These are phyloP conservation scores for Hippopotamyrus pictus DNA, from an alignment of 2,797 vertebrate species.

Conservation along the genomic window DNA sequence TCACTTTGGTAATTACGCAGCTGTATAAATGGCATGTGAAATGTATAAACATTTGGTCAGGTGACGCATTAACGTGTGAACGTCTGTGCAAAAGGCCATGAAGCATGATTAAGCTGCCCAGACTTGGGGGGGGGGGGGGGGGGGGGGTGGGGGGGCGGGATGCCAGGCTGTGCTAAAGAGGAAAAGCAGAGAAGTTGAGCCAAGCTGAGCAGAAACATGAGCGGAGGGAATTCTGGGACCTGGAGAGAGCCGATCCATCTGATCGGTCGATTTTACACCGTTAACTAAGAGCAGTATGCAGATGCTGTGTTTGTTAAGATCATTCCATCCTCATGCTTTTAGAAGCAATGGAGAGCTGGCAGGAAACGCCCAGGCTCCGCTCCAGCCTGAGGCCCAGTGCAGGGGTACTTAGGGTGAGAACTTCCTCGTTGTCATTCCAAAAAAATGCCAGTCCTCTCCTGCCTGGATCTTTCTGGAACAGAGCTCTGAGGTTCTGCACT, in stretches of 20 bases:
- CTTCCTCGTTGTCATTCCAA: not conserved
- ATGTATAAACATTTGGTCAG: not conserved
- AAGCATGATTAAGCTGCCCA: not conserved
- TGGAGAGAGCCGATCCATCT: not conserved
- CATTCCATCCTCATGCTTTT: not conserved
- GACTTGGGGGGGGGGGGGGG: not conserved
- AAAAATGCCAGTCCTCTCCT: not conserved
- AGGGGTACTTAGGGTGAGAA: not conserved
- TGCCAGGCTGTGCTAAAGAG: not conserved
- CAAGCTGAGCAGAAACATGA: not conserved
- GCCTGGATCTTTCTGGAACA: not conserved
- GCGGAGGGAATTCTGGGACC: not conserved
- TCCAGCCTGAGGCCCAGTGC: not conserved
- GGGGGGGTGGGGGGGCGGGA: no score
- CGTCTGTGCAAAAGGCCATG: not conserved
- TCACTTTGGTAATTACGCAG: not conserved
- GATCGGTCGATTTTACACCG: not conserved
- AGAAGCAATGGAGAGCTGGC: not conserved
- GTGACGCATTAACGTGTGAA: not conserved
- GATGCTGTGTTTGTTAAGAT: not conserved
- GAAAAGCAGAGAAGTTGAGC: not conserved
- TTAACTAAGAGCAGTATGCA: not conserved
- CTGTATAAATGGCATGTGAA: not conserved
- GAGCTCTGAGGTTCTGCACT: not conserved
- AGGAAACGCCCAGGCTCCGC: not conserved